Percentiles rank a stretch among this genome's conserved stretches.
These are phyloP conservation scores for Platichthys flesus DNA, from an alignment of 2,113 vertebrate genomes.

Conservation along the genomic window DNA sequence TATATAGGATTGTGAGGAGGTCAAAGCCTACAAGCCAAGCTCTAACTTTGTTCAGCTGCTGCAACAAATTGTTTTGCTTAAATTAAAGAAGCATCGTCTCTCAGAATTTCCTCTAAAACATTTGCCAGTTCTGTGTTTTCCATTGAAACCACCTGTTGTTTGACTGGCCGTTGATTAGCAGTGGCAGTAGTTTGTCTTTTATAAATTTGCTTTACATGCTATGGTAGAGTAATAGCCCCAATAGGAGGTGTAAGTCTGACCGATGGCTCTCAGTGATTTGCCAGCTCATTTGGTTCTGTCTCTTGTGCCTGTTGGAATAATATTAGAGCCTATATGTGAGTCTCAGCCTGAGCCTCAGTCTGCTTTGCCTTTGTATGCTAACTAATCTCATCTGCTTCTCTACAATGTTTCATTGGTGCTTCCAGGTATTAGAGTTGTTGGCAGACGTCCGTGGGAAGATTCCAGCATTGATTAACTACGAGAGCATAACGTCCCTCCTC, in stretches of 20 bases:
- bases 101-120: not conserved
- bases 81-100: not conserved
- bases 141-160: not conserved
- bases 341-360: not conserved
- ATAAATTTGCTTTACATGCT: not conserved
- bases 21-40: too few relatives aligned
- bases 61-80: too few relatives aligned
- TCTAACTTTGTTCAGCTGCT: too few relatives aligned
- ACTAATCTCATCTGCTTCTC: not conserved
- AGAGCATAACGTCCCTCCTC: constrained; percentile 79
- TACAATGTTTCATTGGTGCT: constrained; percentile 7
- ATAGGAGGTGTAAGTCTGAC: not conserved
- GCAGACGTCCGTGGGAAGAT: constrained; percentile 85
- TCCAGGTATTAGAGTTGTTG: constrained; percentile 87
- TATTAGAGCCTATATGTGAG: not conserved
- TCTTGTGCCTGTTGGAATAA: not conserved
- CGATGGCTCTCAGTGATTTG: not conserved
- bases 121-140: not conserved
- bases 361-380: not conserved
- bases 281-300: not conserved
- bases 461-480: constrained; percentile 84
- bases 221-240: not conserved
- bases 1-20: too few relatives aligned
- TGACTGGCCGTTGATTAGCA: not conserved
- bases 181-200: not conserved